phyloP scores from a whole-genome alignment of 1,140 invertebrate species.

The Drosophila malerkotliana region DNA sequence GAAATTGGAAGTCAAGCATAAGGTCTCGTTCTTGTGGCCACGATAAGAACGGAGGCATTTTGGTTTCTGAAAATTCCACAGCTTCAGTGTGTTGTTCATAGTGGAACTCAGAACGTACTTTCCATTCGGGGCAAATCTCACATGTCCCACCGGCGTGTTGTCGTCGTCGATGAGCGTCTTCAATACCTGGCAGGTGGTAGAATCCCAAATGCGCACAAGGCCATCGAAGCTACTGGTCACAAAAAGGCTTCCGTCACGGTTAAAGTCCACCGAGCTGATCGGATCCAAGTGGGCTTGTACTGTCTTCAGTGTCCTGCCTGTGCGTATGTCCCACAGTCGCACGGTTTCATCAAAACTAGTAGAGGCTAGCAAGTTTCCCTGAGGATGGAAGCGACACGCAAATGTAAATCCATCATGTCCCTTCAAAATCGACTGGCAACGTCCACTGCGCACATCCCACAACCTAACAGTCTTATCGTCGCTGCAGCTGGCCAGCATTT shows the following conservation, averaged over 20 bases:
- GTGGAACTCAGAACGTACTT: constrained; percentile 53
- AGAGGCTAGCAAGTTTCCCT: constrained; percentile 49
- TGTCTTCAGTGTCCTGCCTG: constrained; percentile 24
- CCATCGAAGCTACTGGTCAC: constrained; percentile 64
- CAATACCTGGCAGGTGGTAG: constrained; percentile 30
- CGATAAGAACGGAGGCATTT: constrained; percentile 61
- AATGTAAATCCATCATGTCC: constrained; percentile 44
- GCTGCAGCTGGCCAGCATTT: constrained; percentile 46
- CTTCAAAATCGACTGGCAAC: constrained; percentile 8
- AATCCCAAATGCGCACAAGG: constrained; percentile 61
- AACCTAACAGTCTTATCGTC: constrained; percentile 47
- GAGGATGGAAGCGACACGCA: constrained; percentile 58
- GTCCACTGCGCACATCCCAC: constrained; percentile 37
- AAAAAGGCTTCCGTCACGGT: constrained; percentile 48
- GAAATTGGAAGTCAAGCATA: constrained; percentile 59
- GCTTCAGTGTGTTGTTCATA: constrained; percentile 54
- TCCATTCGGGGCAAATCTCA: constrained; percentile 66
- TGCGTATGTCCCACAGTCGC: constrained; percentile 60
- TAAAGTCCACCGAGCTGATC: constrained; percentile 59
- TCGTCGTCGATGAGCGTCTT: constrained; percentile 63
- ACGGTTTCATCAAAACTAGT: constrained; percentile 49
- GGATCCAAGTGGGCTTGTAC: constrained; percentile 57
- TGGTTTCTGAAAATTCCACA: constrained; percentile 62
- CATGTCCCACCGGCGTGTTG: constrained; percentile 57
- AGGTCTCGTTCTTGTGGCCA: constrained; percentile 51